These are phyloP conservation scores for Trichogramma pretiosum DNA, from an alignment of 1,140 invertebrate species.

Conservation along the genomic window DNA sequence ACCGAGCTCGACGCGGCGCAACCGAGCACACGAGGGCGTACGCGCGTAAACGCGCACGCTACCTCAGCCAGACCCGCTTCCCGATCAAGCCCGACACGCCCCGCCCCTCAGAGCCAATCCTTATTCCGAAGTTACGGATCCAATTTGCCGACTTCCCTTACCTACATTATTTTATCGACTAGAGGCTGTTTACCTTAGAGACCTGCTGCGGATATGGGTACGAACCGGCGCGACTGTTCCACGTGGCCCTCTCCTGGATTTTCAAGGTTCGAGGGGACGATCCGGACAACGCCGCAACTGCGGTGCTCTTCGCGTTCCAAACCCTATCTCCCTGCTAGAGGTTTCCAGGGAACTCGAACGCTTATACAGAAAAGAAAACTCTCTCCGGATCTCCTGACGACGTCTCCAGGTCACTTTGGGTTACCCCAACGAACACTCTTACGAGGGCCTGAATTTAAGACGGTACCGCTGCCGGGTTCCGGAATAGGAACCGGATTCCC, in stretches of 20 bases:
- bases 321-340: slow-evolving; percentile 49
- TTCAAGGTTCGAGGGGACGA: slow-evolving; percentile 58
- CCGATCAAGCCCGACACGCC: slow-evolving; percentile 58
- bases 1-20: slow-evolving; percentile 29
- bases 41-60: background rate
- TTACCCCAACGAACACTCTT: too few species aligned
- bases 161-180: too few species aligned
- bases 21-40: background rate
- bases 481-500: too few species aligned
- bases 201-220: too few species aligned
- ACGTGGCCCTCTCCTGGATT: too few species aligned
- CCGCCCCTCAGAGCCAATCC: slow-evolving; percentile 68
- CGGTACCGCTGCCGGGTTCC: slow-evolving; percentile 57
- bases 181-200: too few species aligned
- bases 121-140: slow-evolving; percentile 76
- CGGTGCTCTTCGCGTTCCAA: slow-evolving; percentile 60
- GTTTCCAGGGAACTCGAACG: slow-evolving; percentile 59
- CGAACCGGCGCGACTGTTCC: too few species aligned
- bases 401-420: too few species aligned
- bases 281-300: slow-evolving; percentile 61
- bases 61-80: slow-evolving; percentile 8
- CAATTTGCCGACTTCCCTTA: slow-evolving; percentile 77
- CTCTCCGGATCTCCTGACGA: slow-evolving; percentile 59
- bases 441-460: slow-evolving; percentile 49
- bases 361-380: slow-evolving; percentile 71